Conservation (phyloP, 30 jellyfish, hydroid and myxozoan genomes). For the Aurelia coerulea region DNA sequence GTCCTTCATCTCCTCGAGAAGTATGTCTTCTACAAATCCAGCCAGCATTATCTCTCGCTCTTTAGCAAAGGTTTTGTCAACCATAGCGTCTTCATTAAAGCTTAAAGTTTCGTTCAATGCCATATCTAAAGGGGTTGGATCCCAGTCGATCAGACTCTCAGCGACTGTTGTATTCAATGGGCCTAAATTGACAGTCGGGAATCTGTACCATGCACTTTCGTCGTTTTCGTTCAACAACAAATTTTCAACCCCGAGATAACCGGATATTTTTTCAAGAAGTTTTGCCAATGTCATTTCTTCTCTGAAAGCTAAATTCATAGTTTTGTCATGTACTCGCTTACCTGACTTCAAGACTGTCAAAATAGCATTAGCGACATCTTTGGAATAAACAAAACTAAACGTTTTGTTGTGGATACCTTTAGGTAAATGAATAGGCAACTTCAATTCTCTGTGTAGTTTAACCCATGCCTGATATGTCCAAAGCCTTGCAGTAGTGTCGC, state of each 20-base stretch:
- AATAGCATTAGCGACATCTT: conserved; percentile 83
- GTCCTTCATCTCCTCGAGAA: conserved; percentile 74
- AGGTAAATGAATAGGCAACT: conserved; percentile 84
- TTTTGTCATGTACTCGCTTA: conserved; percentile 55
- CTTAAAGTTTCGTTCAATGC: conserved; percentile 79
- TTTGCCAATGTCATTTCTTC: conserved; percentile 66
- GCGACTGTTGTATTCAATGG: conserved; percentile 82
- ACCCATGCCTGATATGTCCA: conserved; percentile 93
- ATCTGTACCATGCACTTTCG: conserved; percentile 86
- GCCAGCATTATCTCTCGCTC: conserved; percentile 92
- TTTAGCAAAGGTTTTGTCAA: conserved; percentile 57
- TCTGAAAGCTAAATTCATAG: conserved; percentile 80
- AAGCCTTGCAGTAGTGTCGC: conserved; percentile 88
- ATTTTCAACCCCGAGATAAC: conserved; percentile 28
- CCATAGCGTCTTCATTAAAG: conserved; percentile 95
- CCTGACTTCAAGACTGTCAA: conserved; percentile 47
- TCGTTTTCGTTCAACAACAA: conserved; percentile 53
- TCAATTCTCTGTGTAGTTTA: conserved; percentile 73
- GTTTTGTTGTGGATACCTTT: conserved; percentile 53
- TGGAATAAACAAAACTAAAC: conserved; percentile 88
- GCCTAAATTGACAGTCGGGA: conserved; percentile 83
- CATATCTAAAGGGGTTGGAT: conserved; percentile 58
- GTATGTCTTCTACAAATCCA: conserved; percentile 82
- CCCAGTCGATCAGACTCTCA: conserved; percentile 55
- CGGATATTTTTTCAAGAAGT: conserved; percentile 41